Evolutionary conservation across 2,888 invertebrate species (phyloP), one percentile per base, ranked within the genome.

Genomic region (Nomada goodeniana): DNA sequence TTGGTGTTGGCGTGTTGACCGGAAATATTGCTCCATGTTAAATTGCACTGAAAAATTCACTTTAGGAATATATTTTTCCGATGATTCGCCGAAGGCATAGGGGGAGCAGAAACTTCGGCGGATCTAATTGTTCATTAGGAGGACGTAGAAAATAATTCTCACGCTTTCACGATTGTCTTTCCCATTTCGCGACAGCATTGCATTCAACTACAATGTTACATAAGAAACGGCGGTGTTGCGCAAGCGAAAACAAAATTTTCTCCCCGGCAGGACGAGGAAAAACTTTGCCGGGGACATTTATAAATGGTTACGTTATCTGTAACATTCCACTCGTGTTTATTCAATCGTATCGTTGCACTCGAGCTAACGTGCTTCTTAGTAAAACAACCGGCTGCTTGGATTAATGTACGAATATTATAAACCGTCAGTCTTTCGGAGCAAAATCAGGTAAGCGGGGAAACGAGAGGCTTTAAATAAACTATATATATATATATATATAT

Each of bases 111-210:
- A 36, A 7, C 7, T 0, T 57, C 18, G 67, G 72, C 78, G 36
- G 20, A 53, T 44, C 63, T 57, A 63, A 80, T 80, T 78, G 79
- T 77, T 78, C 52, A 23, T 50, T 26, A 29, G 55, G 55, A 71
- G 65, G 59, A 15, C 20, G 2, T 47, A 44, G 67, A 23, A 63
- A 53, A 80, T 72, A 44, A 72, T 68, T 80, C 80, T 68, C 80
- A 80, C 80, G 73, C 79, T 80, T 80, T 80, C 80, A 63, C 80
- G 73, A 80, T 80, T 80, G 79, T 80, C 65, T 68, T 72, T 55
- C 20, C 26, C 9, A 50, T 72, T 72, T 72, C 44, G 65, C 76
- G 72, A 65, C 68, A 65, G 26, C 71, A 15, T 57, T 23, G 26
- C 44, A 57, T 42, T 52, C 74, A 15, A 15, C 64, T 47, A n/a